A percentile compares a stretch with the other conserved stretches of the same genome.
These are phyloP conservation scores for Paratrypauchen microcephalus DNA, from an alignment of 2,797 vertebrate genomes.

Conservation along the genomic window DNA sequence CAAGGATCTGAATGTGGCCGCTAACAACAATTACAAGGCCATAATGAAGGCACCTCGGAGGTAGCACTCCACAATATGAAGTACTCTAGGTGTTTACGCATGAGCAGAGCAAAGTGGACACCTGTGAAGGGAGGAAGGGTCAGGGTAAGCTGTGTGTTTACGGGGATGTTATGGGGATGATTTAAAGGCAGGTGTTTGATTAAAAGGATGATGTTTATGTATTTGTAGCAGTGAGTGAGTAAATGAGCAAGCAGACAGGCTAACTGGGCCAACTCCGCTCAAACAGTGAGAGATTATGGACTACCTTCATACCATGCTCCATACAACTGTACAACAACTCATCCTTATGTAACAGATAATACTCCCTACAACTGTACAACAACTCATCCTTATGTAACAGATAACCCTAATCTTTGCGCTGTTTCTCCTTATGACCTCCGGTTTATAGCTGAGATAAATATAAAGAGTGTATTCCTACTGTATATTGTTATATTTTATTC, in stretches of 20 bases:
- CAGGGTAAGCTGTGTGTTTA: background rate
- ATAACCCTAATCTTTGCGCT: too few species aligned
- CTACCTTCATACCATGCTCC: too few species aligned
- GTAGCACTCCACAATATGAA: constrained; percentile 5
- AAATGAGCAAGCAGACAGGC: background rate
- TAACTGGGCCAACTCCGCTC: too few species aligned
- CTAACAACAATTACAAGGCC: constrained; percentile 13
- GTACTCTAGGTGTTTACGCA: constrained; percentile 15
- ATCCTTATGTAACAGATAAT: too few species aligned
- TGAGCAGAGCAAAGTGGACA: constrained; percentile 16
- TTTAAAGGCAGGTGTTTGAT: background rate
- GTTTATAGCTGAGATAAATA: too few species aligned
- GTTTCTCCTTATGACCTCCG: too few species aligned
- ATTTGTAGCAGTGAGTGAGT: background rate
- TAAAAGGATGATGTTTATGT: background rate
- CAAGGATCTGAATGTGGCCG: constrained; percentile 24
- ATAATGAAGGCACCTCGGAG: constrained; percentile 22
- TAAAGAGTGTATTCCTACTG: too few species aligned
- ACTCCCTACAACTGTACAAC: too few species aligned
- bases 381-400: too few species aligned
- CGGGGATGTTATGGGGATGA: background rate
- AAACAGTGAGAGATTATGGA: too few species aligned
- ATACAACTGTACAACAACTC: too few species aligned
- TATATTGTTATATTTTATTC: too few species aligned
- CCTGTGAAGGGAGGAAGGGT: background rate